Evolutionary conservation across 2,113 vertebrate genomes (phyloP).

Genomic region (Aptenodytes forsteri): DNA sequence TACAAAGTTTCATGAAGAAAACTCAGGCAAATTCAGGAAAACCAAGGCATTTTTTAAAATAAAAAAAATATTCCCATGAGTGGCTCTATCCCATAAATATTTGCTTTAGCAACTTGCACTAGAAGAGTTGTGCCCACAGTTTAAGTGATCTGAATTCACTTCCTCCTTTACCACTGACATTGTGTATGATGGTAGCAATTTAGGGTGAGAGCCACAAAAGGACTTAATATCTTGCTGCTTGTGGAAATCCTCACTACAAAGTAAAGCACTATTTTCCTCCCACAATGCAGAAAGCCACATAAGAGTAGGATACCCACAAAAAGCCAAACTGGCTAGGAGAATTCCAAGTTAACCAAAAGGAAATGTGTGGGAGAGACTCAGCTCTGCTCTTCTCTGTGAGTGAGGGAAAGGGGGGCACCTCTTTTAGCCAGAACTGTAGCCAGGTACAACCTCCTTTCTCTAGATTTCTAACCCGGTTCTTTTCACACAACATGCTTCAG

Average conservation of each 20-base stretch:
- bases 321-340: not conserved
- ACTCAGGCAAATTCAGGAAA: not conserved
- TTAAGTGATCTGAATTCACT: not conserved
- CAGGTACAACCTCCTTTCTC: not conserved
- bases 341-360: not conserved
- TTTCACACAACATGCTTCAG: accelerated
- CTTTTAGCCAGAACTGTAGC: not conserved
- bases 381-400: not conserved
- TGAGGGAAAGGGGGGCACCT: not conserved
- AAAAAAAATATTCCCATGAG: not conserved
- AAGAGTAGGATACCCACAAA: not conserved
- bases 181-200: not conserved
- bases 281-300: not conserved
- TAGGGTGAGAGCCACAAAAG: not conserved
- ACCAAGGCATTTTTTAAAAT: not conserved
- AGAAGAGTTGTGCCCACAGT: not conserved
- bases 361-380: not conserved
- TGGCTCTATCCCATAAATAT: not conserved
- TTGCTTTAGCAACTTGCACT: not conserved
- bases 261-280: not conserved
- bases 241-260: not conserved
- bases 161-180: not conserved
- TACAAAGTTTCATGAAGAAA: not conserved
- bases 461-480: not conserved
- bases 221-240: not conserved